phyloP scores from a whole-genome alignment of 2,888 invertebrate species.

The Diarsia brunnea region DNA sequence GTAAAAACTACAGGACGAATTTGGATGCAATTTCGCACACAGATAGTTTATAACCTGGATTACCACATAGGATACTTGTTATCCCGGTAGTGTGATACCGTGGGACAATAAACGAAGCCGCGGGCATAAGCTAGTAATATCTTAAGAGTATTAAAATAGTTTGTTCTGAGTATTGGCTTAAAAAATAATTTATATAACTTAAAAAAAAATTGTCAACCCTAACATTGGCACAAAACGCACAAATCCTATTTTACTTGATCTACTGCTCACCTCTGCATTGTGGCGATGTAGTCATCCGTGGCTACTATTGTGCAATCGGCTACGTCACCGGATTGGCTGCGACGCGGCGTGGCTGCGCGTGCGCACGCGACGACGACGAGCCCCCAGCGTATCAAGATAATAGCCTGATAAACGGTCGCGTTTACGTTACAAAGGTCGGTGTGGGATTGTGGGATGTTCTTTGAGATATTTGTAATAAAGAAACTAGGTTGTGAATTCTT shows the following conservation, averaged over 20 bases:
- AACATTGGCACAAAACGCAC: background rate
- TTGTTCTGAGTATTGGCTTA: no score
- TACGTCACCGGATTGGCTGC: constrained; percentile 34
- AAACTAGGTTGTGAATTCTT: background rate
- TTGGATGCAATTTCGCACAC: no score
- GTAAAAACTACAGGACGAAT: no score
- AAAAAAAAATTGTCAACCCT: background rate
- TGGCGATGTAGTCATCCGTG: constrained; percentile 21
- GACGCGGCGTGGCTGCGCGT: constrained; percentile 9
- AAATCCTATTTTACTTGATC: background rate
- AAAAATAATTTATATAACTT: no score
- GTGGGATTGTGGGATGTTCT: background rate
- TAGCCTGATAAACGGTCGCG: constrained; percentile 25
- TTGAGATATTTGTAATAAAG: background rate
- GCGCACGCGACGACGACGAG: constrained; percentile 37
- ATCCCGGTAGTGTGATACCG: no score
- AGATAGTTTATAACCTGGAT: no score
- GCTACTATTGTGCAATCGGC: constrained; percentile 31
- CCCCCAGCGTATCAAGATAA: constrained; percentile 40
- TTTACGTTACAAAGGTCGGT: constrained; percentile 31
- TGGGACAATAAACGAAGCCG: no score
- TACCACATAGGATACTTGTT: no score
- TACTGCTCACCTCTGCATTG: constrained; percentile 1
- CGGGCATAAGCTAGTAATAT: no score
- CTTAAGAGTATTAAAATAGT: no score